Evolutionary conservation across 2,113 vertebrate genomes (phyloP).

Genomic region (Guaruba guarouba): DNA sequence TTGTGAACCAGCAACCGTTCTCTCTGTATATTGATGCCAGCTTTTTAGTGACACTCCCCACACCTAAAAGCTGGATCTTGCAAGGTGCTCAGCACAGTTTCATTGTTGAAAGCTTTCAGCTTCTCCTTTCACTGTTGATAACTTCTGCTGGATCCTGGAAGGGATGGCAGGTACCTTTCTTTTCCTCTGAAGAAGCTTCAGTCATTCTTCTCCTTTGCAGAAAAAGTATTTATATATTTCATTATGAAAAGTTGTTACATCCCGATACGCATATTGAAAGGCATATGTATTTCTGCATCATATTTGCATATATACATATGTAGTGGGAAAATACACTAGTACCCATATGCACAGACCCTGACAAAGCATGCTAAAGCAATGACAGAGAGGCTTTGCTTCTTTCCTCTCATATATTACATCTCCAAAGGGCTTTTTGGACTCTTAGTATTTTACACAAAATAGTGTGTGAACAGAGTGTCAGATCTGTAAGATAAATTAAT

Average conservation of each 20-base stretch:
- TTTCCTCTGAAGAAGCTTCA: neutral
- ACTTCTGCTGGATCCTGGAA: neutral
- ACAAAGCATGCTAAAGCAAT: neutral
- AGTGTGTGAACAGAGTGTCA: neutral
- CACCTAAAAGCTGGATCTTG: neutral
- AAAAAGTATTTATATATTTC: neutral
- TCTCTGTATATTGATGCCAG: neutral
- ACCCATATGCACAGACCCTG: fast-evolving
- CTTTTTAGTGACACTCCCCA: neutral
- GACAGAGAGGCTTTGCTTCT: neutral
- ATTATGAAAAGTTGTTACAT: neutral
- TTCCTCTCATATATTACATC: neutral
- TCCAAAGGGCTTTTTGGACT: neutral
- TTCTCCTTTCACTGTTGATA: neutral
- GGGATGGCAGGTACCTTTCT: neutral
- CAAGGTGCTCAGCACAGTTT: neutral
- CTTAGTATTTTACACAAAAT: neutral
- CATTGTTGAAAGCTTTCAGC: neutral
- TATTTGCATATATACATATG: neutral
- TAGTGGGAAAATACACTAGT: neutral
- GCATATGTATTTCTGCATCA: neutral
- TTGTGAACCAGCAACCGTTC: neutral
- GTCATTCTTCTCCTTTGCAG: neutral
- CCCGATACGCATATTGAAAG: neutral
- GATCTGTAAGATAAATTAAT: neutral